Percentiles rank a stretch among this genome's conserved stretches.
Evolutionary conservation across 37 sponge, comb jelly and placozoan species (phyloP).

Genomic region (Spongilla lacustris): DNA sequence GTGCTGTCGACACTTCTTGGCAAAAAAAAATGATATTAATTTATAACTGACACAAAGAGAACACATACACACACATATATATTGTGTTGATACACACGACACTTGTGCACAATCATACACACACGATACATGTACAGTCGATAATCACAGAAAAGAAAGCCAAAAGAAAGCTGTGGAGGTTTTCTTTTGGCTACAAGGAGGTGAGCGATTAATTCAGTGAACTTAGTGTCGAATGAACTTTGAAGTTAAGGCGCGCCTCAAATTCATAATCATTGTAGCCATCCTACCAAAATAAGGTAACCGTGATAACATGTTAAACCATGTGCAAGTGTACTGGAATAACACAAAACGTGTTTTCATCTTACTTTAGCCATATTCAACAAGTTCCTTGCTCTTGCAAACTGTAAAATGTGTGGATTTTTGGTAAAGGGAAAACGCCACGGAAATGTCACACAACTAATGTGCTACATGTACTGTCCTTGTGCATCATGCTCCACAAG

Average conservation of each 20-base stretch:
- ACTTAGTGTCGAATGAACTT: constrained; percentile 73
- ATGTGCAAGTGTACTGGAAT: too few species aligned
- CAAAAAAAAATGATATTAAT: not conserved
- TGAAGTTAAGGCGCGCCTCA: constrained; percentile 82
- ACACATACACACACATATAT: not conserved
- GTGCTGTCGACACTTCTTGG: not conserved
- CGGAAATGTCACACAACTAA: too few species aligned
- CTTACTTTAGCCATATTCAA: constrained; percentile 16
- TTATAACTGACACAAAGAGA: not conserved
- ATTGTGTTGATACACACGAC: not conserved
- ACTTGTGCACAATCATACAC: not conserved
- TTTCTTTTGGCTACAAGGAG: not conserved
- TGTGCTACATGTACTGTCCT: too few species aligned
- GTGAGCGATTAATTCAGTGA: not conserved
- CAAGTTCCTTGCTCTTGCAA: constrained; percentile 10
- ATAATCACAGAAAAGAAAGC: not conserved
- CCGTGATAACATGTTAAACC: too few species aligned
- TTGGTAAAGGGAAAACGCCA: too few species aligned
- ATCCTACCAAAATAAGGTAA: not conserved
- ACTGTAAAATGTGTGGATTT: not conserved
- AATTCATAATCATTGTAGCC: constrained; percentile 72
- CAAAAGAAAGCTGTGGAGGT: not conserved
- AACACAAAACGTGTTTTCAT: not conserved
- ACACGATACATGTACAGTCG: not conserved
- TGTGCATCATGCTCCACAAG: too few species aligned